phyloP scores from a whole-genome alignment of 2,113 vertebrate genomes.

The Gila orcuttii region DNA sequence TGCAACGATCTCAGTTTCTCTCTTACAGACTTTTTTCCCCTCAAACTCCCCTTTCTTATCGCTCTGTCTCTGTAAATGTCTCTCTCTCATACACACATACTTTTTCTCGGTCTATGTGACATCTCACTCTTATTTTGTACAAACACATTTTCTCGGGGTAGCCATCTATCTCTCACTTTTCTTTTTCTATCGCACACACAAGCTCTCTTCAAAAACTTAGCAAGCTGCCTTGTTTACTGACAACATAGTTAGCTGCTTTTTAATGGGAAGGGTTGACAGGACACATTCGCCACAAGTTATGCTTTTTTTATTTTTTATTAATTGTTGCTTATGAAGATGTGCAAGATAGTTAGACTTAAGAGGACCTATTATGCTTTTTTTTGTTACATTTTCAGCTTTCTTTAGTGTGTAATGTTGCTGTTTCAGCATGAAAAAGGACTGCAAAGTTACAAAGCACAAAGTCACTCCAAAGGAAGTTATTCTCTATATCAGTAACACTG shows the following conservation, averaged over 20 bases:
- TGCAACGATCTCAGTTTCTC: neutral
- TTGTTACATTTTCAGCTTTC: too few relatives aligned
- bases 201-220: slow-evolving; percentile 10
- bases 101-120: slow-evolving; percentile 28
- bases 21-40: slow-evolving; percentile 49
- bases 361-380: too few relatives aligned
- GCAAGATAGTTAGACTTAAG: neutral
- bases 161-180: neutral
- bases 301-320: neutral
- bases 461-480: too few relatives aligned
- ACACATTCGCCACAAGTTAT: neutral
- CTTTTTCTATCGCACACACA: slow-evolving; percentile 1
- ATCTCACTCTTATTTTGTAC: slow-evolving; percentile 51
- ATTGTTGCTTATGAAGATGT: neutral
- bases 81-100: slow-evolving; percentile 48
- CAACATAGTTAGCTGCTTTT: neutral
- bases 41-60: slow-evolving; percentile 44
- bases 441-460: too few relatives aligned
- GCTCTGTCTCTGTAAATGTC: slow-evolving; percentile 22
- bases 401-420: too few relatives aligned
- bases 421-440: too few relatives aligned
- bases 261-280: neutral
- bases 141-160: slow-evolving; percentile 34
- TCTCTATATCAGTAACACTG: too few relatives aligned
- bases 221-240: neutral